Base-by-base conservation (phyloP, 2,113 vertebrate species). In the Sciurus niger region DNA sequence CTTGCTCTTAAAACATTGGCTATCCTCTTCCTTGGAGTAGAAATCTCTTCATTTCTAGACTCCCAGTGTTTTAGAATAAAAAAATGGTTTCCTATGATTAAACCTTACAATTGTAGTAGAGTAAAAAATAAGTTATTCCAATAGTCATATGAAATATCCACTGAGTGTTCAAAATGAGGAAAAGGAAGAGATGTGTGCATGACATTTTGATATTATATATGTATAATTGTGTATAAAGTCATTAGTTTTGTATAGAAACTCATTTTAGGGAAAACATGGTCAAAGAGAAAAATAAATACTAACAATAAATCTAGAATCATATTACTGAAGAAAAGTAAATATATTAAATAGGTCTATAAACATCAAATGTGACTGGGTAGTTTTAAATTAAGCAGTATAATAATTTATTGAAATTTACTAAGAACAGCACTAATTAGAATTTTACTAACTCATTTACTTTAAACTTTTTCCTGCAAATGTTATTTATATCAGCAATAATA, bases 241-340 rank as follows among this genome's bases (percentile, higher is more conserved):
- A 67, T 73, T 77, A 79, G 77, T 88, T 96, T 85, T 96, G 30
- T 24, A 60, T 58, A 97, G 46, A 96, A 34, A 51, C 13, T 92
- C 10, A 78, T 48, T 93, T 93, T 67, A 90, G 48, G 67, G 67
- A 93, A 95, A 96, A 60, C 22, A 88, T 14, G 7, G 76, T 89
- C 24, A 92, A 93, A 86, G 55, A 93, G 30, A 67, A 97, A 97
- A 96, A 77, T 83, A 95, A 96, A 93, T 91, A 40, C 85, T 78
- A 83, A 96, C n/a, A 24, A 97, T 92, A 97, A 97, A 14, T 4
- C 24, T 93, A 67, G 51, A 70, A 96, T 93, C 51, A 43, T 65
- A 88, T 90, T 89, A 93, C 11, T 89, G 6, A 30, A 90, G 37
- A 91, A 96, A 96, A 97, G 58, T 77, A 89, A 95, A 72, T 17